These are phyloP conservation scores for Oikopleura albicans DNA, from an alignment of 23 tunicate species.

Conservation along the genomic window DNA sequence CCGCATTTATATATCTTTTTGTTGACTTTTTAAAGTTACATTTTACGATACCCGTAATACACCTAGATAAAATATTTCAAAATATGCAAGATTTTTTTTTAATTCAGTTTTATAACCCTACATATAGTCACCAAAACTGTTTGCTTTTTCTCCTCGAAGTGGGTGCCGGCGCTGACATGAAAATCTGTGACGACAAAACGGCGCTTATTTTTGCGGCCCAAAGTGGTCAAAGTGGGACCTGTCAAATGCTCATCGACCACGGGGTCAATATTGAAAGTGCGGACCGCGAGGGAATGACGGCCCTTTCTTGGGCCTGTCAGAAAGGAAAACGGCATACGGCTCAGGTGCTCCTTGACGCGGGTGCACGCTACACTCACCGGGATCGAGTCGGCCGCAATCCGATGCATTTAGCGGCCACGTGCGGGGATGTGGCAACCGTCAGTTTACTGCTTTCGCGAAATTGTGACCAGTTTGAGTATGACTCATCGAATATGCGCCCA, in stretches of 20 bases:
- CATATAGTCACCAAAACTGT: slow-evolving; percentile 39
- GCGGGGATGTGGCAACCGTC: slow-evolving; percentile 35
- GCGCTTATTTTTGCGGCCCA: neutral
- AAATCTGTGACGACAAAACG: neutral
- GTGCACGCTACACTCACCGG: slow-evolving; percentile 42
- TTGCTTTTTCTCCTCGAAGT: slow-evolving; percentile 41
- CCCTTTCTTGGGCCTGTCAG: slow-evolving; percentile 60
- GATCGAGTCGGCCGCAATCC: slow-evolving; percentile 52
- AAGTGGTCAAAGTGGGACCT: neutral
- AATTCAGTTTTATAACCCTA: no score
- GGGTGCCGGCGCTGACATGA: slow-evolving; percentile 23
- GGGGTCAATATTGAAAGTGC: slow-evolving; percentile 45
- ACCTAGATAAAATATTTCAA: no score
- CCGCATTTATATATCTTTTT: no score
- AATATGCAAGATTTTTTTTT: no score
- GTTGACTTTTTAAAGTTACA: no score
- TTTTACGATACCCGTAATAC: no score
- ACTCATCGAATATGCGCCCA: neutral
- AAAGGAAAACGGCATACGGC: slow-evolving; percentile 44
- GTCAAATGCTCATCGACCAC: slow-evolving; percentile 4
- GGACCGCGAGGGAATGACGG: slow-evolving; percentile 81
- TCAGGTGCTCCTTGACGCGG: slow-evolving; percentile 38
- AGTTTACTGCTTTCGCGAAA: slow-evolving; percentile 20
- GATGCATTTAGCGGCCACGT: slow-evolving; percentile 56
- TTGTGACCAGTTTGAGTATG: slow-evolving; percentile 14